phyloP scores from a whole-genome alignment of 2,888 invertebrate genomes.

The Meiosimyza platycephala region DNA sequence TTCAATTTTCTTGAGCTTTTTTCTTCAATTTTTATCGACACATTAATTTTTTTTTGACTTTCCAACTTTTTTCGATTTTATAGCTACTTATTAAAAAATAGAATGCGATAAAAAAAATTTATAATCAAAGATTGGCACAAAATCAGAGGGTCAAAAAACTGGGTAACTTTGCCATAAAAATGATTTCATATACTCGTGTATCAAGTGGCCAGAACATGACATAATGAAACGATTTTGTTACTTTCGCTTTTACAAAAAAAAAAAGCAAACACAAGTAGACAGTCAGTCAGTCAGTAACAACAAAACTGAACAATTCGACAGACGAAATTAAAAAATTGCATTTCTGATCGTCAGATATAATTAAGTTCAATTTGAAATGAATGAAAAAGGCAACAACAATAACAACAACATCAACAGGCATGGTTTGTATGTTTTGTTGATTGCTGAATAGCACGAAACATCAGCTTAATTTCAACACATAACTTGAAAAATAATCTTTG shows the following conservation, averaged over 20 bases:
- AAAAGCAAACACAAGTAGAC: neutral
- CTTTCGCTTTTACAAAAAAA: neutral
- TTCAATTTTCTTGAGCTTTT: too few relatives aligned
- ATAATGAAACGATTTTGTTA: constrained; percentile 22
- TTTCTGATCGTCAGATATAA: constrained; percentile 33
- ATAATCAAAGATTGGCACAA: too few relatives aligned
- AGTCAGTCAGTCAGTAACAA: neutral
- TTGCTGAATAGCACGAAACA: constrained; percentile 40
- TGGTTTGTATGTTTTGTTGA: constrained; percentile 43
- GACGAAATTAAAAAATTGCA: constrained; percentile 17
- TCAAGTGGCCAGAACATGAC: neutral
- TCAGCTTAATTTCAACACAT: constrained; percentile 9
- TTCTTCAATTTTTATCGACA: too few relatives aligned
- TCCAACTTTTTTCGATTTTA: too few relatives aligned
- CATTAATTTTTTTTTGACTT: too few relatives aligned
- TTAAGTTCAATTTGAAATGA: constrained; percentile 41
- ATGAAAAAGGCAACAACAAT: constrained; percentile 30
- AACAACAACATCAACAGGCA: constrained; percentile 2
- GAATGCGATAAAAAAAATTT: too few relatives aligned
- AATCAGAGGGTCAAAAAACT: too few relatives aligned
- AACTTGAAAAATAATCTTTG: constrained; percentile 6
- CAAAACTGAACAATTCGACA: neutral
- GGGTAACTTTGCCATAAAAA: too few relatives aligned
- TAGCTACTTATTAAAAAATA: too few relatives aligned
- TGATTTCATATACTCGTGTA: too few relatives aligned